Evolutionary conservation across 2,888 invertebrate species (phyloP).

Genomic region (Cephalotes varians): DNA sequence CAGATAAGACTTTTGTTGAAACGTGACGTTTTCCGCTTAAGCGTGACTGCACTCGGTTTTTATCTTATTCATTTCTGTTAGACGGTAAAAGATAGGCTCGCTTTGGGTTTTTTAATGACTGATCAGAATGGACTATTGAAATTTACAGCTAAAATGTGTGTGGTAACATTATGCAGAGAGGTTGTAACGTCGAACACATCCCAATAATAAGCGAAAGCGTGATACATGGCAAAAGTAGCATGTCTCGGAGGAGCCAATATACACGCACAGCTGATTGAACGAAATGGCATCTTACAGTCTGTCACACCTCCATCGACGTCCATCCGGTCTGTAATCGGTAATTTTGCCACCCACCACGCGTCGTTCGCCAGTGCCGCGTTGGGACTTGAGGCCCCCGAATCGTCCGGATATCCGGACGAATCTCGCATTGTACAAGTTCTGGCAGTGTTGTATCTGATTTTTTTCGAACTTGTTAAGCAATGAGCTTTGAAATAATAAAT

Average conservation of each 20-base stretch:
- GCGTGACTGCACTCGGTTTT: background rate
- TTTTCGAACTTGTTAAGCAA: background rate
- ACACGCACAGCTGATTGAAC: slow-evolving; percentile 49
- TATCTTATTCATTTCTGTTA: background rate
- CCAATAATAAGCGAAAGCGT: background rate
- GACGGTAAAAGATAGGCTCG: background rate
- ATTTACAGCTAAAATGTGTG: background rate
- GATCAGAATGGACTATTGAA: background rate
- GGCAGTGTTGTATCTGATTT: background rate
- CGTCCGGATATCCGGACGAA: background rate
- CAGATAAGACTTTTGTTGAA: background rate
- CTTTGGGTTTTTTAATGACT: background rate
- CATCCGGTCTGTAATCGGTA: slow-evolving; percentile 55
- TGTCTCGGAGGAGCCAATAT: background rate
- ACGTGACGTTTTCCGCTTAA: background rate
- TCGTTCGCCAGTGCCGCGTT: slow-evolving; percentile 26
- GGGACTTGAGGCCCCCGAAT: slow-evolving; percentile 25
- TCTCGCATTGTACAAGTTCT: background rate
- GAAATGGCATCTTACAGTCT: slow-evolving; percentile 64
- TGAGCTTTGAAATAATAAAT: background rate
- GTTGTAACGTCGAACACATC: too few relatives aligned
- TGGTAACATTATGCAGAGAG: background rate
- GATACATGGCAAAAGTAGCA: background rate
- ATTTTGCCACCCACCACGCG: slow-evolving; percentile 50
- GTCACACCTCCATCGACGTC: slow-evolving; percentile 62